phyloP scores from a whole-genome alignment of 2,888 invertebrate genomes.

The Apoderus coryli region DNA sequence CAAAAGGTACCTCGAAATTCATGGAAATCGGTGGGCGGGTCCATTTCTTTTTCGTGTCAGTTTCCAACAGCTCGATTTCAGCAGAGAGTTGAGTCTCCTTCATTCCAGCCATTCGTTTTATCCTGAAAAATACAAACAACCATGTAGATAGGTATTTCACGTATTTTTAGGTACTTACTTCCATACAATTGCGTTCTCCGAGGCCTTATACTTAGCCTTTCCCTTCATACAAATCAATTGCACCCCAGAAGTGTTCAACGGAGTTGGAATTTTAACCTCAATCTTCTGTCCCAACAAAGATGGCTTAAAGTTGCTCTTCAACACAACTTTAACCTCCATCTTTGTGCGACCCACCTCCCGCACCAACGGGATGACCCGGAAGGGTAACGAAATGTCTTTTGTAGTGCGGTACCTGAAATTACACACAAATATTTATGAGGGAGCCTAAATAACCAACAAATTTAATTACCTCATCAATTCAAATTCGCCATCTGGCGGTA shows the following conservation, averaged over 20 bases:
- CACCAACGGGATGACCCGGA: constrained; percentile 97
- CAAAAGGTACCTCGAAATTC: constrained; percentile 99
- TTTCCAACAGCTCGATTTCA: constrained; percentile 95
- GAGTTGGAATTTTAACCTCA: constrained; percentile 97
- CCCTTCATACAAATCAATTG: constrained; percentile 98
- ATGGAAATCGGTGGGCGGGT: constrained; percentile 99
- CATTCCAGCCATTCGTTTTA: constrained; percentile 93
- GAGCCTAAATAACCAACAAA: too few relatives aligned
- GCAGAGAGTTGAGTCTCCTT: constrained; percentile 99
- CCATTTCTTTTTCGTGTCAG: constrained; percentile 99
- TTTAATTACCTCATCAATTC: constrained; percentile 83
- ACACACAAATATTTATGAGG: too few relatives aligned
- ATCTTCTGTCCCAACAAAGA: constrained; percentile 97
- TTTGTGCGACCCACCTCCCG: constrained; percentile 96
- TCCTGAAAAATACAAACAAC: constrained; percentile 35
- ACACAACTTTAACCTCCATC: constrained; percentile 99
- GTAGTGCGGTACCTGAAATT: constrained; percentile 79
- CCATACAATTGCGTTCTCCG: constrained; percentile 96
- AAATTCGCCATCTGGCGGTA: constrained; percentile 99
- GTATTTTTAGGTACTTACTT: constrained; percentile 60
- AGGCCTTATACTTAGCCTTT: constrained; percentile 98
- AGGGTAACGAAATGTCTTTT: constrained; percentile 98
- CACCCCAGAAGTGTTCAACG: constrained; percentile 96
- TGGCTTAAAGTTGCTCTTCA: constrained; percentile 98
- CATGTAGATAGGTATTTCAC: background rate